These are phyloP conservation scores for Smittia sp. DNA, from an alignment of 2,888 invertebrate species.

Conservation along the genomic window DNA sequence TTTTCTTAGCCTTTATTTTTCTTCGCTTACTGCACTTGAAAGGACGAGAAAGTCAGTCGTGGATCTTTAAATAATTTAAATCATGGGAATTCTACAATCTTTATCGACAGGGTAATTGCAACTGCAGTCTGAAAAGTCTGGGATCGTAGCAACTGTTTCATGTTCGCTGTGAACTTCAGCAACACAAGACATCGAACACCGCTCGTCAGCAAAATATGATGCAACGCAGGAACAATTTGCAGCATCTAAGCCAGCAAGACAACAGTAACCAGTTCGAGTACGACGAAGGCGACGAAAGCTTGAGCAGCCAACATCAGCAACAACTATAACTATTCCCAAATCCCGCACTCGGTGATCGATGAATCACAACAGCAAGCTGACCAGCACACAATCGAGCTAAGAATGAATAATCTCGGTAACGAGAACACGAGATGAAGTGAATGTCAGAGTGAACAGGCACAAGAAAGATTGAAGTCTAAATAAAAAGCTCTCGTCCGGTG, in stretches of 20 bases:
- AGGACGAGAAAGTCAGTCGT: no score
- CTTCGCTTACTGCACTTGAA: no score
- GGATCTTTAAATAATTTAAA: no score
- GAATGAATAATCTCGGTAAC: constrained; percentile 36
- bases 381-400: constrained; percentile 25
- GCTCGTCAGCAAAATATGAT: constrained; percentile 13
- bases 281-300: constrained; percentile 35
- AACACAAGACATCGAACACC: constrained; percentile 15
- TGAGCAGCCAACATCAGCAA: constrained; percentile 31
- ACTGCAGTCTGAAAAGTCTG: no score
- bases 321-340: constrained; percentile 40
- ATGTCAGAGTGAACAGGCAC: no score
- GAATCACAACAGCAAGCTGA: constrained; percentile 32
- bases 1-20: no score
- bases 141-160: no score
- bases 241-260: constrained; percentile 19
- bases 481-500: no score
- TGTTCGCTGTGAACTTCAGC: no score
- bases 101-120: no score
- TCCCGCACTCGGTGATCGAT: not conserved
- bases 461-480: no score
- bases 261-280: constrained; percentile 32
- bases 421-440: not conserved
- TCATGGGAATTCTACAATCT: no score
- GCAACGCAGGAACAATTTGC: constrained; percentile 26